A percentile compares a stretch with the other conserved stretches of the same genome.
These are phyloP conservation scores for Chionoecetes opilio DNA, from an alignment of 1,140 invertebrate genomes.

Conservation along the genomic window DNA sequence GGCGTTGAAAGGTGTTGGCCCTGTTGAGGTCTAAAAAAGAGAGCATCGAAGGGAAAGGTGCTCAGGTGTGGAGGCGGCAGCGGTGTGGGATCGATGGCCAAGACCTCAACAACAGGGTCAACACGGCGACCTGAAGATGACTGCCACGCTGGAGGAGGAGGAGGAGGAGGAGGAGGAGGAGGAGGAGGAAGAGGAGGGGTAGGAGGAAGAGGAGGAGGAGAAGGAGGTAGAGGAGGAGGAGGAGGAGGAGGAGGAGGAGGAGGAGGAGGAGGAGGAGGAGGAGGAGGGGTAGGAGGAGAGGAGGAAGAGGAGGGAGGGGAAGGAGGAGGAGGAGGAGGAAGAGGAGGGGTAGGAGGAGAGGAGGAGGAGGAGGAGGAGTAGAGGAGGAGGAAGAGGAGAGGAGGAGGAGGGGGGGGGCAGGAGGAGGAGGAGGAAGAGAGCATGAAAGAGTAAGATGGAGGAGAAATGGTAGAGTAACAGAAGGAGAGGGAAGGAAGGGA, in stretches of 20 bases:
- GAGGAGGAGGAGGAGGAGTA: background rate
- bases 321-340: background rate
- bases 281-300: background rate
- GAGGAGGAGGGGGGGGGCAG: background rate
- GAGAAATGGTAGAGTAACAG: background rate
- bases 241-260: background rate
- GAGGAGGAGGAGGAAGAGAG: background rate
- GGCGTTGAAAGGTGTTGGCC: background rate
- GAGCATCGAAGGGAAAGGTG: background rate
- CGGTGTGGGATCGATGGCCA: background rate
- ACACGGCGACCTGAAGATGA: constrained; percentile 4
- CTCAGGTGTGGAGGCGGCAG: background rate
- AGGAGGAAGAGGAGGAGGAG: too few species aligned
- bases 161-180: constrained; percentile 23
- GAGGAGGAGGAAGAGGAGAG: background rate
- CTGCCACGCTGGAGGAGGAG: constrained; percentile 1
- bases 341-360: background rate
- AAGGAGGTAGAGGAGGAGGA: background rate
- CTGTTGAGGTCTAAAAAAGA: too few species aligned
- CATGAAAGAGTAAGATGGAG: background rate
- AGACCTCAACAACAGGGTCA: background rate
- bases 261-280: background rate
- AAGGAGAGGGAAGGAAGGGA: background rate
- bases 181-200: background rate
- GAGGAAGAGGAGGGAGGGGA: background rate